Evolutionary conservation across 2,797 vertebrate genomes (phyloP), one percentile per base, ranked within the genome.

Genomic region (Gallinago stenura): DNA sequence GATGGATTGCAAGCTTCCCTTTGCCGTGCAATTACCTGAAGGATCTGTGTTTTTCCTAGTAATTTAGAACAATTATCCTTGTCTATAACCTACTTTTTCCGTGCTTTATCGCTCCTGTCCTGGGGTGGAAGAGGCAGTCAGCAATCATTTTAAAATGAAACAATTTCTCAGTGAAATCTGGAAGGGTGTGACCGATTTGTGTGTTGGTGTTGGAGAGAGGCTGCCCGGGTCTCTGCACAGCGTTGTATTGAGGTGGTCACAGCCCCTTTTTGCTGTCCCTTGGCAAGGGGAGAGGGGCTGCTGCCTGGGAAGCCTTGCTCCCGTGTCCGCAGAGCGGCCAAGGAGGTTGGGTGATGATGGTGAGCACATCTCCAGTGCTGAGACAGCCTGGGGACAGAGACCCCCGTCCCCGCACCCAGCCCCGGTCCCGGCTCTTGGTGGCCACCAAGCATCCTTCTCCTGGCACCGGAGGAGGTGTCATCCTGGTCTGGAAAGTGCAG

Each of bases 241-340:
- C 43, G 5, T 3, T 2, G 3, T 1, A 0, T 2, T 0, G 2
- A 11, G 21, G 14, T 1, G n/a, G 19, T 2, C 30, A 11, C 35
- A 12, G 30, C 58, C 26, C 24, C 24, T 25, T 20, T 4, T 8
- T 1, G 25, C 25, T 3, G 2, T 2, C 21, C 10, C 16, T 1
- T 0, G 6, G 41, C 6, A 3, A 4, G 26, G 19, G 41, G 7
- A 73, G 21, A 9, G 35, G 8, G 7, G 3, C 39, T 4, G 7
- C 51, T 26, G 3, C 45, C 45, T 53, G 43, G 31, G n/a, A 30
- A 25, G 45, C 31, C 2, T 0, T 3, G 9, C 1, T 10, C 2
- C 0, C 7, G 14, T 2, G 30, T 9, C 10, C 7, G 4, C 2
- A 50, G 20, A 8, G 62, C 2, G 18, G 10, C 21, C 0, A 3